Conservation (phyloP, 2,888 invertebrate species). For the Phorcus lineatus region DNA sequence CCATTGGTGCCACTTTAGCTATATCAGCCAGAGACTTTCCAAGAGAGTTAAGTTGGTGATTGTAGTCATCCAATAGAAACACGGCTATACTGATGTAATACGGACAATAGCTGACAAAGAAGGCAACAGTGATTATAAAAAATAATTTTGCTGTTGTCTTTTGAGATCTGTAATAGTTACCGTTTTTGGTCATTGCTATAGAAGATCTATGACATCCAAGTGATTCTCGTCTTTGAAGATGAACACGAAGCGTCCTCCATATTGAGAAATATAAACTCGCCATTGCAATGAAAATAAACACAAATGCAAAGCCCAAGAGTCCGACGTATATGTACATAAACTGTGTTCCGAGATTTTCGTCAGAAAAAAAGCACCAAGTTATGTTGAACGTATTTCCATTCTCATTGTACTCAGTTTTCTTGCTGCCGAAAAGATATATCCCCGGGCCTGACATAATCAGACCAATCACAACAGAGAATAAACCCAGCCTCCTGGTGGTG, state of each 20-base stretch:
- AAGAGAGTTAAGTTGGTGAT: not conserved
- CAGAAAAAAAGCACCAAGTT: constrained; percentile 22
- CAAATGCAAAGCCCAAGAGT: not conserved
- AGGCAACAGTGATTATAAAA: constrained; percentile 26
- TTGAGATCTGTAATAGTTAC: constrained; percentile 10
- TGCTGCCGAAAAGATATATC: constrained; percentile 1
- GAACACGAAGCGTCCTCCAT: not conserved
- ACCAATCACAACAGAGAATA: not conserved
- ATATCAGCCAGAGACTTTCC: constrained; percentile 17
- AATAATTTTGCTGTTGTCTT: constrained; percentile 21
- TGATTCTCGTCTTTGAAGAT: not conserved
- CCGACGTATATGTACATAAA: constrained; percentile 4
- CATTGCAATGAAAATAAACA: not conserved
- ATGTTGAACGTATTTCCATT: constrained; percentile 19
- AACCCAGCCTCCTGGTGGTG: not conserved
- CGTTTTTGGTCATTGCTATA: not conserved
- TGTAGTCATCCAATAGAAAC: not conserved
- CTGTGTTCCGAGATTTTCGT: not conserved
- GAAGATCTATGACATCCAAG: not conserved
- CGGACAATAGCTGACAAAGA: constrained; percentile 28
- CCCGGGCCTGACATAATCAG: not conserved
- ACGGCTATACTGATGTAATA: constrained; percentile 17
- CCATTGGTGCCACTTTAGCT: not conserved
- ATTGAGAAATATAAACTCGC: constrained; percentile 16
- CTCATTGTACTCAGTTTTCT: not conserved